phyloP scores from a whole-genome alignment of 23 tunicate genomes.

The Aplidium turbinatum region DNA sequence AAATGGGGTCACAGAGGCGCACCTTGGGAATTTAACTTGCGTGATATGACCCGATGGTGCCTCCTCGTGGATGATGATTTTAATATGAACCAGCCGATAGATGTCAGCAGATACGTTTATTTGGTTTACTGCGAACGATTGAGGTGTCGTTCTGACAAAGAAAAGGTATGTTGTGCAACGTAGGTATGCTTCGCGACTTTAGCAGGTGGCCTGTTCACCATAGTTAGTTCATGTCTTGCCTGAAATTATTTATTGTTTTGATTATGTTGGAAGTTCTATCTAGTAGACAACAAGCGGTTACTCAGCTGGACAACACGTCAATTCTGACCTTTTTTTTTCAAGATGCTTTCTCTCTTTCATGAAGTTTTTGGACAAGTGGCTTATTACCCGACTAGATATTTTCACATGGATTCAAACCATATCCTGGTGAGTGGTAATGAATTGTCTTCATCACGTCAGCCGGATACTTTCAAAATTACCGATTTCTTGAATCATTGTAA shows the following conservation, averaged over 20 bases:
- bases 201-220: too few relatives aligned
- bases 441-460: too few relatives aligned
- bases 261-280: too few relatives aligned
- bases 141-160: slow-evolving; percentile 52
- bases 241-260: too few relatives aligned
- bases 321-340: slow-evolving; percentile 12
- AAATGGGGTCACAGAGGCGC: slow-evolving; percentile 78
- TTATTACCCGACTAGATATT: slow-evolving; percentile 56
- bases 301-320: too few relatives aligned
- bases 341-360: slow-evolving; percentile 39
- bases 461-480: too few relatives aligned
- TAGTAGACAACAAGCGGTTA: too few relatives aligned
- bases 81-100: slow-evolving; percentile 1
- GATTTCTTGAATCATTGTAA: too few relatives aligned
- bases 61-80: slow-evolving; percentile 38
- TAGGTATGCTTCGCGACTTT: neutral
- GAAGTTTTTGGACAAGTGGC: slow-evolving; percentile 28
- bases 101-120: slow-evolving; percentile 34
- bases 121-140: slow-evolving; percentile 66
- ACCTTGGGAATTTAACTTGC: slow-evolving; percentile 93
- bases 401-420: too few relatives aligned
- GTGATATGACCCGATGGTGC: slow-evolving; percentile 92
- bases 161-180: slow-evolving; percentile 32
- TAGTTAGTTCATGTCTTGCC: too few relatives aligned
- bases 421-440: too few relatives aligned